Evolutionary conservation across 2,113 vertebrate species (phyloP).

Genomic region (Abramis brama): DNA sequence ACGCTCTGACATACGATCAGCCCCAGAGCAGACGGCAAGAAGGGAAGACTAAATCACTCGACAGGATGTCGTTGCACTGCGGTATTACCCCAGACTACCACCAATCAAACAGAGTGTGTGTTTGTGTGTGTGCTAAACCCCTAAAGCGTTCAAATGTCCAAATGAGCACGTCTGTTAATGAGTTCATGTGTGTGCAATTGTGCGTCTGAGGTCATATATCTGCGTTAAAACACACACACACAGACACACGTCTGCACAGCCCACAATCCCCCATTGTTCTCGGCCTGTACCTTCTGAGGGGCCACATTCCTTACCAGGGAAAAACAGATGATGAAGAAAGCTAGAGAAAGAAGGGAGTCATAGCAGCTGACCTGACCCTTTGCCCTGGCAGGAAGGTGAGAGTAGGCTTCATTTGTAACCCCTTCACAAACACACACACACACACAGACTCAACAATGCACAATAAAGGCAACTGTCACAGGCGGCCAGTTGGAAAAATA

Average conservation of each 20-base stretch:
- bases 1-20: constrained; percentile 34
- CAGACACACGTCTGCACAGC: constrained; percentile 42
- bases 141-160: constrained; percentile 29
- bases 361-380: constrained; percentile 67
- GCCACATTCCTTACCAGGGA: constrained; percentile 82
- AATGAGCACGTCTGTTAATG: constrained; percentile 52
- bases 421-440: constrained; percentile 40
- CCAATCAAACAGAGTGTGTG: constrained; percentile 38
- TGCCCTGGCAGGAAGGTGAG: constrained; percentile 83
- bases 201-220: constrained; percentile 37
- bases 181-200: constrained; percentile 47
- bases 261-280: constrained; percentile 79
- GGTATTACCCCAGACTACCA: constrained; percentile 46
- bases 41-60: constrained; percentile 72
- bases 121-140: constrained; percentile 44
- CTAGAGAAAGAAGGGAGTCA: constrained; percentile 53
- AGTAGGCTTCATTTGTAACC: constrained; percentile 85
- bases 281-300: constrained; percentile 78
- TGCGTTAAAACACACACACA: constrained; percentile 48
- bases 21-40: constrained; percentile 3
- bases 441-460: constrained; percentile 84
- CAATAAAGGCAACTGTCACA: constrained; percentile 89
- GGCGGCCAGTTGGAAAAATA: constrained; percentile 84
- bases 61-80: constrained; percentile 74
- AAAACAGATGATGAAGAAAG: constrained; percentile 75